A percentile compares a stretch with the other conserved stretches of the same genome.
Conservation (phyloP, 2,888 invertebrate genomes). For the Drosophila cognata region DNA sequence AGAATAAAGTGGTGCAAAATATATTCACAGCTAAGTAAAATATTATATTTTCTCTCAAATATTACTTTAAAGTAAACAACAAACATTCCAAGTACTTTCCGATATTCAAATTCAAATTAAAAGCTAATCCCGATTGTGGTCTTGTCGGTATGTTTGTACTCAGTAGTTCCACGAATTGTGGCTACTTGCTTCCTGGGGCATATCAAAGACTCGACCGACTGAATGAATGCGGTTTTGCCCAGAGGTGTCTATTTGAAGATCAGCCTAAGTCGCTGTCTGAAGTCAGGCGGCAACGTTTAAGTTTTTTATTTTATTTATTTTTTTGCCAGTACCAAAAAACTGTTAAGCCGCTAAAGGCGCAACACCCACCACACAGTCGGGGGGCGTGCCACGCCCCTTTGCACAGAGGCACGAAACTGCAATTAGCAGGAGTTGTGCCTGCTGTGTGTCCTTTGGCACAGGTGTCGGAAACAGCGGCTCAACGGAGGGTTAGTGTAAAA, state of each 20-base stretch:
- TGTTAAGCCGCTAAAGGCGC: slow-evolving; percentile 77
- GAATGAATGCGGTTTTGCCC: slow-evolving; percentile 28
- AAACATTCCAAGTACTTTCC: not conserved
- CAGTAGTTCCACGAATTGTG: slow-evolving; percentile 39
- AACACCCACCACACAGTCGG: slow-evolving; percentile 64
- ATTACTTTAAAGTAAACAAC: not conserved
- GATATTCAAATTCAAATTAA: slow-evolving; percentile 23
- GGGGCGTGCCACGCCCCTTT: slow-evolving; percentile 39
- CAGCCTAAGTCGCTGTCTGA: slow-evolving; percentile 32
- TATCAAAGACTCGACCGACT: slow-evolving; percentile 48
- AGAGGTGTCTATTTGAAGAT: slow-evolving; percentile 72
- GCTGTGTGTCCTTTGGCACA: slow-evolving; percentile 51
- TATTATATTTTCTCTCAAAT: not conserved
- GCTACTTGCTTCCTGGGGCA: slow-evolving; percentile 21
- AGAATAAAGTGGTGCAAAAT: too few species aligned
- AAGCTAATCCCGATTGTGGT: slow-evolving; percentile 36
- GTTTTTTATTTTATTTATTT: slow-evolving; percentile 27
- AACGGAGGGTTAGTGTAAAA: slow-evolving; percentile 58
- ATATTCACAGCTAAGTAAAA: not conserved
- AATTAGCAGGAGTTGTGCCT: slow-evolving; percentile 55
- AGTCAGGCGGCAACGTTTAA: slow-evolving; percentile 55
- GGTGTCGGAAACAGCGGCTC: slow-evolving; percentile 50
- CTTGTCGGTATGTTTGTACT: slow-evolving; percentile 36
- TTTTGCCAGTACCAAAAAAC: slow-evolving; percentile 13
- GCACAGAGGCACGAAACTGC: slow-evolving; percentile 43